Percentiles rank a stretch among this genome's conserved stretches.
phyloP scores from a whole-genome alignment of 92 coral and sea anemone species.

The Pocillopora meandrina region DNA sequence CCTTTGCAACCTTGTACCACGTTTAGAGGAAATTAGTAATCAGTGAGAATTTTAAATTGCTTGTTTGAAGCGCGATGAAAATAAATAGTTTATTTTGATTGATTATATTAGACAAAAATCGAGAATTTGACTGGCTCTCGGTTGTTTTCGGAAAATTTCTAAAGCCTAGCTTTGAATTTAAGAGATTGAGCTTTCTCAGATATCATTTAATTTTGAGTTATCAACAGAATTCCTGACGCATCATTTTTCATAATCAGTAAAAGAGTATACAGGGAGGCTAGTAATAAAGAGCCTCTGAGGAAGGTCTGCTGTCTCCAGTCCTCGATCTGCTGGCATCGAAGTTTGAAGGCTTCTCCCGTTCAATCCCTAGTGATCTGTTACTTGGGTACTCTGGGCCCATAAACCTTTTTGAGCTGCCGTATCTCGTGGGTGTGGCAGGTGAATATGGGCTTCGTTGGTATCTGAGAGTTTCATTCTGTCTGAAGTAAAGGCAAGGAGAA shows the following conservation, averaged over 20 bases:
- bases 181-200: too few species aligned
- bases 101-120: too few species aligned
- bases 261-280: background rate
- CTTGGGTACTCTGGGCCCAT: background rate
- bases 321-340: conserved; percentile 1
- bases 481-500: conserved; percentile 12
- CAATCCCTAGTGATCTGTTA: background rate
- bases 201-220: background rate
- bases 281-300: conserved; percentile 13
- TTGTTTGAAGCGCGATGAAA: too few species aligned
- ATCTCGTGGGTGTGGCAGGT: background rate
- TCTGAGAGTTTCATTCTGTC: conserved; percentile 16
- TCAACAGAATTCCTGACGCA: background rate
- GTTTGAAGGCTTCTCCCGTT: conserved; percentile 1
- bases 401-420: background rate
- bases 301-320: background rate
- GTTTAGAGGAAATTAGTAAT: too few species aligned
- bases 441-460: conserved; percentile 6
- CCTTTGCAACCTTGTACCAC: too few species aligned
- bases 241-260: background rate
- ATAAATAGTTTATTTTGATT: too few species aligned
- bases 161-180: too few species aligned
- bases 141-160: too few species aligned
- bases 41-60: too few species aligned
- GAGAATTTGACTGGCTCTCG: too few species aligned